Percentiles rank a stretch among this genome's conserved stretches.
phyloP scores from a whole-genome alignment of 2,113 vertebrate species.

The Melanotaenia duboulayi region DNA sequence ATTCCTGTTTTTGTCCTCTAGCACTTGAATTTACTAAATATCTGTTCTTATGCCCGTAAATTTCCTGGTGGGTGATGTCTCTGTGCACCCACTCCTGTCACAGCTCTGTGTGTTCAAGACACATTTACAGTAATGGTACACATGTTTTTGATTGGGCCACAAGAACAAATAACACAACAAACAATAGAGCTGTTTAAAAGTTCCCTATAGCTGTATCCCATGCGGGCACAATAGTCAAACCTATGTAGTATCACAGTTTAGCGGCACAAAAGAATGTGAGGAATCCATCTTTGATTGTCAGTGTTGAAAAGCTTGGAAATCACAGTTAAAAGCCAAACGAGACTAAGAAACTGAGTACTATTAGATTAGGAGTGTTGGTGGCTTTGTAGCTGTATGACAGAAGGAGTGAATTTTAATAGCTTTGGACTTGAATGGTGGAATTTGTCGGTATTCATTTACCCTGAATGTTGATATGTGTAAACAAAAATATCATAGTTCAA shows the following conservation, averaged over 20 bases:
- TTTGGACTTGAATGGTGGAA: slow-evolving; percentile 10
- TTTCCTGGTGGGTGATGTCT: slow-evolving; percentile 43
- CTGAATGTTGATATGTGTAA: slow-evolving; percentile 12
- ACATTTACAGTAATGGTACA: slow-evolving; percentile 49
- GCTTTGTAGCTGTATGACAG: slow-evolving; percentile 5
- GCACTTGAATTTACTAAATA: slow-evolving; percentile 41
- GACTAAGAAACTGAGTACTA: slow-evolving; percentile 19
- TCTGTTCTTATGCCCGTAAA: slow-evolving; percentile 37
- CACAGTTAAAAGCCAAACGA: slow-evolving; percentile 20
- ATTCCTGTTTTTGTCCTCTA: slow-evolving; percentile 33
- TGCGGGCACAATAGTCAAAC: slow-evolving; percentile 49
- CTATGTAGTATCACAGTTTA: slow-evolving; percentile 41
- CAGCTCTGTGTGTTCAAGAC: slow-evolving; percentile 47
- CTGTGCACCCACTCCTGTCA: slow-evolving; percentile 28
- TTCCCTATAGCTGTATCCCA: slow-evolving; percentile 37
- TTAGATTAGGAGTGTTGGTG: slow-evolving; percentile 38
- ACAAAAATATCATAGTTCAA: slow-evolving; percentile 28
- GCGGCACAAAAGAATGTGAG: slow-evolving; percentile 39
- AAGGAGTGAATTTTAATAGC: slow-evolving; percentile 19
- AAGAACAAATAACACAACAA: slow-evolving; percentile 64
- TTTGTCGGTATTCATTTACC: slow-evolving; percentile 43
- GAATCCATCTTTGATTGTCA: slow-evolving; percentile 31
- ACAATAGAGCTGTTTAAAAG: slow-evolving; percentile 65
- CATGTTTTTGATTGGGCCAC: slow-evolving; percentile 61
- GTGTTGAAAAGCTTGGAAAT: slow-evolving; percentile 51